These are phyloP conservation scores for Labrus mixtus DNA, from an alignment of 2,113 vertebrate species.

Conservation along the genomic window DNA sequence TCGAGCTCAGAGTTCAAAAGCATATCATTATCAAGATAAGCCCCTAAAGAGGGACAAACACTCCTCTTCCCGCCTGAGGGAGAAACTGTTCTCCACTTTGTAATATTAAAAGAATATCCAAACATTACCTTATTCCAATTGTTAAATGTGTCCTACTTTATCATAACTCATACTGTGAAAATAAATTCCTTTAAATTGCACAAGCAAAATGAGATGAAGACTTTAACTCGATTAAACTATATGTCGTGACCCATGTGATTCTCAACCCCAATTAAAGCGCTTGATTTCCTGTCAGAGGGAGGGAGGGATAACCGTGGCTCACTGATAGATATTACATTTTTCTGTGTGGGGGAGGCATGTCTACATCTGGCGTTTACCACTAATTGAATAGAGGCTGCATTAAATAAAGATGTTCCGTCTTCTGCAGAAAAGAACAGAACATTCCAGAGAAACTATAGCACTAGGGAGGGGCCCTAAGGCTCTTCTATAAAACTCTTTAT, in stretches of 20 bases:
- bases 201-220: not conserved
- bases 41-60: not conserved
- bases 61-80: not conserved
- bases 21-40: not conserved
- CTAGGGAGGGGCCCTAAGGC: not conserved
- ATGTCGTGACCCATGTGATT: not conserved
- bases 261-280: not conserved
- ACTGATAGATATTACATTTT: not conserved
- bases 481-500: not conserved
- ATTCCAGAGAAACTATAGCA: constrained; percentile 30
- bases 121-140: not conserved
- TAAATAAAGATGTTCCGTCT: constrained; percentile 23
- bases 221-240: not conserved
- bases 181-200: not conserved
- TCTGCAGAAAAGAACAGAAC: constrained; percentile 40
- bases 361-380: constrained; percentile 11
- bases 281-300: constrained; percentile 18
- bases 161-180: not conserved
- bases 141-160: not conserved
- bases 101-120: not conserved
- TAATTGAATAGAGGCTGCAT: constrained; percentile 23
- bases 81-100: not conserved
- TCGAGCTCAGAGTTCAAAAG: not conserved
- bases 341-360: constrained; percentile 5
- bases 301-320: not conserved